phyloP scores from a whole-genome alignment of 2,888 invertebrate species.

The Mellilla xanthometata region DNA sequence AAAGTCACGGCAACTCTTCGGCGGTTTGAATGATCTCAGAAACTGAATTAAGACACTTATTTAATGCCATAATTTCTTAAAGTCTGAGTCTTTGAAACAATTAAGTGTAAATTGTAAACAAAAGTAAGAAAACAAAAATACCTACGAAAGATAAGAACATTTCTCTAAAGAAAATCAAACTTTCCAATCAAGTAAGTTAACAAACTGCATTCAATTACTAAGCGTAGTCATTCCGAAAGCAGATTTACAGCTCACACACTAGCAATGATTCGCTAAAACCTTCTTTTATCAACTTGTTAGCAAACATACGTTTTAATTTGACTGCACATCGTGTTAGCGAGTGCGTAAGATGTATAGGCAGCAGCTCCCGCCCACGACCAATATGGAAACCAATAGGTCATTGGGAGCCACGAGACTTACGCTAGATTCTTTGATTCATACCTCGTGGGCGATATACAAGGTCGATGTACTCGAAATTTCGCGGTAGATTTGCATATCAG shows the following conservation, averaged over 20 bases:
- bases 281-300: constrained; percentile 31
- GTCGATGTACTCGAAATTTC: constrained; percentile 76
- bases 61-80: too few relatives aligned
- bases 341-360: constrained; percentile 39
- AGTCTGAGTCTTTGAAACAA: too few relatives aligned
- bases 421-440: constrained; percentile 70
- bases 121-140: too few relatives aligned
- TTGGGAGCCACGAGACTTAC: constrained; percentile 62
- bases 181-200: constrained; percentile 1
- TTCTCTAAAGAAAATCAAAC: too few relatives aligned
- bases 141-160: too few relatives aligned
- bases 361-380: constrained; percentile 66
- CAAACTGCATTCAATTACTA: background rate
- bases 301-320: constrained; percentile 33
- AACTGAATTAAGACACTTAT: too few relatives aligned
- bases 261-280: constrained; percentile 25
- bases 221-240: constrained; percentile 5
- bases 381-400: constrained; percentile 80
- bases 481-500: constrained; percentile 79
- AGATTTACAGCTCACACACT: constrained; percentile 23
- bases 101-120: too few relatives aligned
- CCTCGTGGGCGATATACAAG: constrained; percentile 70
- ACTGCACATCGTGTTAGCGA: constrained; percentile 35
- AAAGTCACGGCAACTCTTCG: too few relatives aligned
- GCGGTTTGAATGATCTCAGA: too few relatives aligned